These are phyloP conservation scores for Pangasianodon hypophthalmus DNA, from an alignment of 2,113 vertebrate genomes.

Conservation along the genomic window DNA sequence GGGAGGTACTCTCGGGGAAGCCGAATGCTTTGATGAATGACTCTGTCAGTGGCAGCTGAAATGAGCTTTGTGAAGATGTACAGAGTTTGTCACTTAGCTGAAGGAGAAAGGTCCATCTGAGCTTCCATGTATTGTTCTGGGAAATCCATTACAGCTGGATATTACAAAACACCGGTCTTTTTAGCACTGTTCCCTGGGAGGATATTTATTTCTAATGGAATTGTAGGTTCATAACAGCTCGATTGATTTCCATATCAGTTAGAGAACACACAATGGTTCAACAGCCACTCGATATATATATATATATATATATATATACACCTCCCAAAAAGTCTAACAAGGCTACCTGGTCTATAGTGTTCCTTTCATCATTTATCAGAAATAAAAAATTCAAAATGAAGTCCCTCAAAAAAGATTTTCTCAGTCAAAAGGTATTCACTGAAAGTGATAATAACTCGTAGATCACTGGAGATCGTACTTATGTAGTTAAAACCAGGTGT, in stretches of 20 bases:
- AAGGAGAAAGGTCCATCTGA: slow-evolving; percentile 5
- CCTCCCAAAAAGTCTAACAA: background rate
- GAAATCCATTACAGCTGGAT: background rate
- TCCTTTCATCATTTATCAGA: background rate
- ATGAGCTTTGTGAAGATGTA: slow-evolving; percentile 34
- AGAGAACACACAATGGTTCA: background rate
- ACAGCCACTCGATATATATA: background rate
- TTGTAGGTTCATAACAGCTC: background rate
- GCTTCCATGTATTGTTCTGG: background rate
- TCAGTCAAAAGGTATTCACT: background rate
- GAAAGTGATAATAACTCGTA: background rate
- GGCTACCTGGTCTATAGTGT: background rate
- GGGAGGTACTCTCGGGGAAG: background rate
- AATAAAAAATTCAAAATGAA: background rate
- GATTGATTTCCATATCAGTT: background rate
- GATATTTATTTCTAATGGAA: slow-evolving; percentile 6
- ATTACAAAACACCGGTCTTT: background rate
- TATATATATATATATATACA: background rate
- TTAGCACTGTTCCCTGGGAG: background rate
- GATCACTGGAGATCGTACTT: background rate
- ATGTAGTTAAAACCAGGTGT: background rate
- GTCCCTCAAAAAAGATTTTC: background rate
- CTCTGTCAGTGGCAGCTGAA: slow-evolving; percentile 33
- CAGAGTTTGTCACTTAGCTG: slow-evolving; percentile 17
- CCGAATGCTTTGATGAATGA: slow-evolving; percentile 38